phyloP scores from a whole-genome alignment of 2,113 vertebrate genomes.

The Leuciscus idus region DNA sequence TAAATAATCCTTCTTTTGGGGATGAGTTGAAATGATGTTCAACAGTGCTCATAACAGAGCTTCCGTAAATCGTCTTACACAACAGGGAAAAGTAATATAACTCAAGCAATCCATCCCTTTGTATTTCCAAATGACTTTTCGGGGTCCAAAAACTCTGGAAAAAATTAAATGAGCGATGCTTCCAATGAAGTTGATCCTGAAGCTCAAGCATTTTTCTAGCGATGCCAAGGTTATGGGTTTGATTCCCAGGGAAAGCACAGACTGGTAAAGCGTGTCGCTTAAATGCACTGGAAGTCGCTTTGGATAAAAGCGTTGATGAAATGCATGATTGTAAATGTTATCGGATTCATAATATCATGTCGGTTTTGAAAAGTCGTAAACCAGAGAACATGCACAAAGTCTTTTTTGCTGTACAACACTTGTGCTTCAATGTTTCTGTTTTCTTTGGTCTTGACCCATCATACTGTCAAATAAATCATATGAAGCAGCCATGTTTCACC shows the following conservation, averaged over 20 bases:
- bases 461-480: background rate
- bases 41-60: background rate
- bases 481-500: background rate
- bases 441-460: background rate
- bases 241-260: background rate
- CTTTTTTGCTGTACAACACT: background rate
- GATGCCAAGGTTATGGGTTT: background rate
- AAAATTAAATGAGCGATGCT: background rate
- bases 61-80: slow-evolving; percentile 27
- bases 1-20: slow-evolving; percentile 33
- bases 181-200: background rate
- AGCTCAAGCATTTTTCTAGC: background rate
- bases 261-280: background rate
- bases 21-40: slow-evolving; percentile 5
- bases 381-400: background rate
- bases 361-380: background rate
- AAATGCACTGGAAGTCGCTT: background rate
- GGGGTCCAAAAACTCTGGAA: background rate
- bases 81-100: slow-evolving; percentile 9
- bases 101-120: slow-evolving; percentile 4
- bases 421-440: background rate
- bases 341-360: background rate
- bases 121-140: background rate
- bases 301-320: background rate
- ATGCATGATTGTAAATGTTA: background rate